Percentiles rank a stretch among this genome's conserved stretches.
These are phyloP conservation scores for Holothuria scabra DNA, from an alignment of 53 echinoderm and acorn worm species.

Conservation along the genomic window DNA sequence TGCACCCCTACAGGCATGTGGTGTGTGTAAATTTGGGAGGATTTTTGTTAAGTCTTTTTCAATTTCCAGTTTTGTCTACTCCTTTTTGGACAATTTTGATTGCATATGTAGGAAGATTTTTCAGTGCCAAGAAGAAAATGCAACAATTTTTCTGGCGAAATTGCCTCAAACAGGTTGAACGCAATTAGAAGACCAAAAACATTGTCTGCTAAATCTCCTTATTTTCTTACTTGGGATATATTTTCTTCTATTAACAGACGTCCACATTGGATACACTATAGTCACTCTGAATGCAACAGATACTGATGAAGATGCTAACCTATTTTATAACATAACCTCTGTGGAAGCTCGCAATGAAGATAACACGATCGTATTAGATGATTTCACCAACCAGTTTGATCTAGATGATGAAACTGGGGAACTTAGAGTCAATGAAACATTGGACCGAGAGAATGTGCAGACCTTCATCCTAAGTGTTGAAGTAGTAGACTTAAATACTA, in stretches of 20 bases:
- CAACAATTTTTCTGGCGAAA: too few species aligned
- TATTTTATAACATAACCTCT: slow-evolving; percentile 42
- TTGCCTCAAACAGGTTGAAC: too few species aligned
- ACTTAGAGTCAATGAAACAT: slow-evolving; percentile 17
- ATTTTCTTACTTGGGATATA: too few species aligned
- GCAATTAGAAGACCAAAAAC: too few species aligned
- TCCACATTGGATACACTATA: not conserved
- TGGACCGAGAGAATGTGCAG: slow-evolving; percentile 60
- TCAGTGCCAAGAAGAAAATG: too few species aligned
- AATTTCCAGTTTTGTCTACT: too few species aligned
- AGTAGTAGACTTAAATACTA: slow-evolving; percentile 59
- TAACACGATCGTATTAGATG: not conserved
- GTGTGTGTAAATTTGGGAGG: too few species aligned
- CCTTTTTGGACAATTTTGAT: too few species aligned
- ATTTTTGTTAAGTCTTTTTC: too few species aligned
- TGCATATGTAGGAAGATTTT: too few species aligned
- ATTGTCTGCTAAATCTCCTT: too few species aligned
- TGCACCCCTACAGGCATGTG: too few species aligned
- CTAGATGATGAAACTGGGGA: slow-evolving; percentile 52
- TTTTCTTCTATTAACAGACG: slow-evolving; percentile 2
- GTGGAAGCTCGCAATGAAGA: not conserved
- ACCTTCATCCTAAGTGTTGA: slow-evolving; percentile 42
- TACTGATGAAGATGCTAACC: slow-evolving; percentile 43
- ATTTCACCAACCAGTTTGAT: slow-evolving; percentile 47
- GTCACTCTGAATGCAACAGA: slow-evolving; percentile 57